phyloP scores from a whole-genome alignment of 2,113 vertebrate genomes.

The Cariama cristata region DNA sequence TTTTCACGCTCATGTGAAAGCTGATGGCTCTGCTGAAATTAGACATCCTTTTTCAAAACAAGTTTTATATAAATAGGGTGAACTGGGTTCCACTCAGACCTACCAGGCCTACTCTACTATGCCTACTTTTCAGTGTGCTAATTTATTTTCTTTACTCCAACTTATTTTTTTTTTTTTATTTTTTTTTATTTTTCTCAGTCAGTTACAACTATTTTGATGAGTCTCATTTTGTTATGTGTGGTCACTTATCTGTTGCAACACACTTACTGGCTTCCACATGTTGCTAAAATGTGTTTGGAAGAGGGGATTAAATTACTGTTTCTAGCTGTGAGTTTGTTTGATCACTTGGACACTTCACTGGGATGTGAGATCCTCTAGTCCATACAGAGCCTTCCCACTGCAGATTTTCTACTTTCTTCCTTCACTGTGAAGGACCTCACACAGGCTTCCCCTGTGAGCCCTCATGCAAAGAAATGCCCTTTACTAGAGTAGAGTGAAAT shows the following conservation, averaged over 20 bases:
- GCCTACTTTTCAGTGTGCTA: neutral
- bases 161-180: neutral
- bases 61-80: neutral
- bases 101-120: neutral
- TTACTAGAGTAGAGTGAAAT: neutral
- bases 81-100: neutral
- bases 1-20: neutral
- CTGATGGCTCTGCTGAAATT: neutral
- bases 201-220: neutral
- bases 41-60: neutral
- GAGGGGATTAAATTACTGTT: slow-evolving; percentile 38
- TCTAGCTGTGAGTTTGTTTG: slow-evolving; percentile 57
- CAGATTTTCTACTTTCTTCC: slow-evolving; percentile 1
- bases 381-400: neutral
- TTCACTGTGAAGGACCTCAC: neutral
- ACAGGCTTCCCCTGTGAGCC: neutral
- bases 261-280: slow-evolving; percentile 33
- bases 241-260: neutral
- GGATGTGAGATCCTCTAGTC: neutral
- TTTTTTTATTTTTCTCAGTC: neutral
- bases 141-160: neutral
- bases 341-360: slow-evolving; percentile 20
- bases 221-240: neutral
- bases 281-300: slow-evolving; percentile 34
- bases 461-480: neutral